phyloP scores from a whole-genome alignment of 1,140 invertebrate genomes.

The Drosophila saltans region DNA sequence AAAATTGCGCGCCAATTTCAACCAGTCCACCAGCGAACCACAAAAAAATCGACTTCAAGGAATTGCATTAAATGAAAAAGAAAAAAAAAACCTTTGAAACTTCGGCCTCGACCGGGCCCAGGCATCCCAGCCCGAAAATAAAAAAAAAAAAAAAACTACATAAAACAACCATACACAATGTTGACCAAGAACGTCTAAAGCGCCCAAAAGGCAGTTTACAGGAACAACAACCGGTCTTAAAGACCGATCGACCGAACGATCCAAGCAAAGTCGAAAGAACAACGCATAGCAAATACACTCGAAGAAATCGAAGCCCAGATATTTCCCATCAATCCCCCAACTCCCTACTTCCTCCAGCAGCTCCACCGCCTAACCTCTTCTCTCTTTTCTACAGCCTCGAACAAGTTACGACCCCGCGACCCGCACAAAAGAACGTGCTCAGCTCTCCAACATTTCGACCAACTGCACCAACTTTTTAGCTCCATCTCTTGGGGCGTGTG shows the following conservation, averaged over 20 bases:
- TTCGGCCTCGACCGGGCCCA: slow-evolving; percentile 72
- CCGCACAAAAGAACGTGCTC: slow-evolving; percentile 56
- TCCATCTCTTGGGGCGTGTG: slow-evolving; percentile 43
- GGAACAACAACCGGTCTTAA: slow-evolving; percentile 76
- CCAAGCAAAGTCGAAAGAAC: slow-evolving; percentile 56
- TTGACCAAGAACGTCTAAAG: slow-evolving; percentile 69
- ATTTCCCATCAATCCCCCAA: slow-evolving; percentile 49
- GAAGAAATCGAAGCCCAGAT: slow-evolving; percentile 61
- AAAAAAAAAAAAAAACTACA: slow-evolving; percentile 16
- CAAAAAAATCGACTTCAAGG: slow-evolving; percentile 74
- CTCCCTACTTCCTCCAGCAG: slow-evolving; percentile 2
- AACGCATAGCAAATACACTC: slow-evolving; percentile 62
- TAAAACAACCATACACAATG: slow-evolving; percentile 40
- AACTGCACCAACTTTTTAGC: slow-evolving; percentile 10
- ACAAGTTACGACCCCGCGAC: slow-evolving; percentile 69
- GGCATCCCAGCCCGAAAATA: slow-evolving; percentile 32
- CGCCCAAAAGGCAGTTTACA: slow-evolving; percentile 57
- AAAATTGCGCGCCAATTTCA: slow-evolving; percentile 74
- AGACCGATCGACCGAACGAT: slow-evolving; percentile 39
- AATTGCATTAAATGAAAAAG: slow-evolving; percentile 62
- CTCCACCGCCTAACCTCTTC: slow-evolving; percentile 10
- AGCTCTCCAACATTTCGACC: slow-evolving; percentile 19
- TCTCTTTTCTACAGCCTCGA: slow-evolving; percentile 10
- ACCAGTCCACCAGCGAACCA: slow-evolving; percentile 51
- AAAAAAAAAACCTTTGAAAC: slow-evolving; percentile 60